phyloP scores from a whole-genome alignment of 2,888 invertebrate genomes.

The Caenorhabditis parvicauda region DNA sequence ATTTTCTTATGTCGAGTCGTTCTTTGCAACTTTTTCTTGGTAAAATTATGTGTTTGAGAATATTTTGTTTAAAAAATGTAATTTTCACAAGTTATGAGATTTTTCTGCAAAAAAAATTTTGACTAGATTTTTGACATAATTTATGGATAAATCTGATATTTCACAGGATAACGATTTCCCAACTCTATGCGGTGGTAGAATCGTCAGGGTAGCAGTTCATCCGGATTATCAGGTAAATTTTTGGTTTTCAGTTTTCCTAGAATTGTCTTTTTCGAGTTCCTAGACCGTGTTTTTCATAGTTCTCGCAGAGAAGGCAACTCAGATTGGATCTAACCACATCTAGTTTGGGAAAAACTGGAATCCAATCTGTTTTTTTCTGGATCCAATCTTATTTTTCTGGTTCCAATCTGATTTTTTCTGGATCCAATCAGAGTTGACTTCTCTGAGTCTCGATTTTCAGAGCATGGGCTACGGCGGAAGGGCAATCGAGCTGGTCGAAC shows the following conservation, averaged over 20 bases:
- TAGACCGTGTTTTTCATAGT: background rate
- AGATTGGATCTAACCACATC: too few relatives aligned
- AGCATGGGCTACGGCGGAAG: slow-evolving; percentile 87
- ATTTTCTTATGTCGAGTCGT: too few relatives aligned
- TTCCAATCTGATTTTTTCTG: too few relatives aligned
- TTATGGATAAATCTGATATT: background rate
- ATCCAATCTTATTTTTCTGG: background rate
- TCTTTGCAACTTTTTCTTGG: too few relatives aligned
- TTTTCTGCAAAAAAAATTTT: background rate
- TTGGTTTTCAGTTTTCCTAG: background rate
- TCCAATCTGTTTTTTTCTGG: too few relatives aligned
- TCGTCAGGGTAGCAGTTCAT: slow-evolving; percentile 95
- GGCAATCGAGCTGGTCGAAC: slow-evolving; percentile 79
- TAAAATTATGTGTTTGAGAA: too few relatives aligned
- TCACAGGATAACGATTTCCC: slow-evolving; percentile 92
- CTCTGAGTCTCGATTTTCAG: too few relatives aligned
- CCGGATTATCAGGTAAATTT: slow-evolving; percentile 83
- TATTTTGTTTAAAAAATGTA: too few relatives aligned
- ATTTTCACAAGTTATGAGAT: background rate
- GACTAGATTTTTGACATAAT: background rate
- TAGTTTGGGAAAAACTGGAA: too few relatives aligned
- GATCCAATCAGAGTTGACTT: too few relatives aligned
- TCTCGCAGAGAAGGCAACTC: too few relatives aligned
- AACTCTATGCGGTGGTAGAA: slow-evolving; percentile 80
- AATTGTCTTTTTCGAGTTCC: slow-evolving; percentile 4